These are phyloP conservation scores for Lagocephalus sceleratus DNA, from an alignment of 2,797 vertebrate genomes.

Conservation along the genomic window DNA sequence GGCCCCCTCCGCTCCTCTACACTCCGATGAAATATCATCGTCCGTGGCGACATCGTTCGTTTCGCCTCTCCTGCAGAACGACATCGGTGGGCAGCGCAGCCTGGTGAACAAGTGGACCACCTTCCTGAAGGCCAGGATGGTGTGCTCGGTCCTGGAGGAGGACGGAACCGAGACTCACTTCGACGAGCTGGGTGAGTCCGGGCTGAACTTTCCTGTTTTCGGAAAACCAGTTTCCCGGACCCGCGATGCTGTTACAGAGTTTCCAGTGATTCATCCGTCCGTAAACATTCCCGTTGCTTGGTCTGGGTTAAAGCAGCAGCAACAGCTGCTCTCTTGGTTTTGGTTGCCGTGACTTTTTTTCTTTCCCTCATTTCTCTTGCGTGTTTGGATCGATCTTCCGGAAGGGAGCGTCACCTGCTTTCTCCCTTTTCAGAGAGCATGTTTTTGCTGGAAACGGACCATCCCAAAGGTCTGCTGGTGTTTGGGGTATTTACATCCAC, in stretches of 20 bases:
- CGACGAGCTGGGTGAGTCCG: slow-evolving; percentile 87
- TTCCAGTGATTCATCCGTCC: slow-evolving; percentile 37
- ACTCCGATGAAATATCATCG: background rate
- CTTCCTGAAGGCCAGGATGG: slow-evolving; percentile 93
- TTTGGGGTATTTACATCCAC: slow-evolving; percentile 97
- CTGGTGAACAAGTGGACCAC: slow-evolving; percentile 99
- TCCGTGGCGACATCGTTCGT: no score
- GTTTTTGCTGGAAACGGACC: slow-evolving; percentile 93
- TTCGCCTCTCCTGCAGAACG: slow-evolving; percentile 72
- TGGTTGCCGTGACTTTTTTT: slow-evolving; percentile 8
- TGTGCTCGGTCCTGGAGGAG: slow-evolving; percentile 94
- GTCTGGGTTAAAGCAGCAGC: slow-evolving; percentile 33
- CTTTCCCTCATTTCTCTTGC: no score
- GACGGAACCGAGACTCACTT: slow-evolving; percentile 96
- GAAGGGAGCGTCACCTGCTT: no score
- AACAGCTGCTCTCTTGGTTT: slow-evolving; percentile 41
- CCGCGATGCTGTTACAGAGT: slow-evolving; percentile 16
- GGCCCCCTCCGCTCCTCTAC: slow-evolving; percentile 39
- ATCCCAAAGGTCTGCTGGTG: slow-evolving; percentile 87
- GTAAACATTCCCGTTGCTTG: slow-evolving; percentile 46
- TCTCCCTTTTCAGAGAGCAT: slow-evolving; percentile 84
- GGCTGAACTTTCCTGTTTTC: no score
- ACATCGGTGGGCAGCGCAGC: slow-evolving; percentile 93
- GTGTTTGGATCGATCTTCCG: no score
- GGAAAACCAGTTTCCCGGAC: slow-evolving; percentile 9